Conservation (phyloP, 2,113 vertebrate genomes). For the Ceyx margarethae region DNA sequence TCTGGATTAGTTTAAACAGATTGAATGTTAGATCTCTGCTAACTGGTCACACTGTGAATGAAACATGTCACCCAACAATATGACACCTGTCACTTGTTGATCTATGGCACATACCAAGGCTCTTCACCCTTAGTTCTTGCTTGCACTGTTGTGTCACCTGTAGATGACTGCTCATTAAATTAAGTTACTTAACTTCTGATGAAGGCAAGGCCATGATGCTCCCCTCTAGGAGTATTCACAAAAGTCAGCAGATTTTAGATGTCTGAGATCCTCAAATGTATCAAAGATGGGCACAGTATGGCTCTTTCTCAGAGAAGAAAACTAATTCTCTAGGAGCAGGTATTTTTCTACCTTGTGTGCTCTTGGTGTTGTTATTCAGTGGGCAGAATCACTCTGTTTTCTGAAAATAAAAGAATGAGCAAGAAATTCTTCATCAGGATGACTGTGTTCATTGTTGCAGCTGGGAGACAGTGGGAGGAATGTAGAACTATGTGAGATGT, state of each 20-base stretch:
- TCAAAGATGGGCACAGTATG: neutral
- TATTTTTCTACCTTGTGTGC: neutral
- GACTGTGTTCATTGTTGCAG: neutral
- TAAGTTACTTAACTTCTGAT: neutral
- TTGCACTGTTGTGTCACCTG: neutral
- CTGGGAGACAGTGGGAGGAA: neutral
- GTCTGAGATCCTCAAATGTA: neutral
- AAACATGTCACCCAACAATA: neutral
- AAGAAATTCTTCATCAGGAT: neutral
- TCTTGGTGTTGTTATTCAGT: neutral
- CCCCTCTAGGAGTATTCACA: neutral
- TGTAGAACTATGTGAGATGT: neutral
- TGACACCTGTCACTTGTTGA: neutral
- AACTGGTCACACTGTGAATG: neutral
- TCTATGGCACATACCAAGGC: rapidly evolving
- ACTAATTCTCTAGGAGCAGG: neutral
- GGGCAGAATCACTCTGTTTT: neutral
- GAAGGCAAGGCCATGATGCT: neutral
- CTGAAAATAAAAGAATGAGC: neutral
- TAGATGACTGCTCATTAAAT: neutral
- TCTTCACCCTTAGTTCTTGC: neutral
- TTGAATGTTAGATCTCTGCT: neutral
- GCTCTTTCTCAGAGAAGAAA: neutral
- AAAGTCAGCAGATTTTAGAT: neutral
- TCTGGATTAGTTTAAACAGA: neutral